Base-by-base conservation (phyloP, 2,888 invertebrate species). In the Tinea trinotella region DNA sequence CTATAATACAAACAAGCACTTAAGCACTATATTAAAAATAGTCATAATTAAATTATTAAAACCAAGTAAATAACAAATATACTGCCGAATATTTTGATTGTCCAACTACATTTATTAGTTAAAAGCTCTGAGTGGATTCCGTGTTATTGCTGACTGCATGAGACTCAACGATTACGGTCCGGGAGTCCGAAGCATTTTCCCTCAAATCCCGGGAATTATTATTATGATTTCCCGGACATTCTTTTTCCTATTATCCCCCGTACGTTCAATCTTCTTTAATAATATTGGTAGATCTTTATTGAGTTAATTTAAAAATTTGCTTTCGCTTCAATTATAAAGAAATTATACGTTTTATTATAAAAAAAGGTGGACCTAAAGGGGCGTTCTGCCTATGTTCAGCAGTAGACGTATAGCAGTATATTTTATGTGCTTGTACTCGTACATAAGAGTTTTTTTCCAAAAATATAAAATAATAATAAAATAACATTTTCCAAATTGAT, bases 141-240 rank as follows among this genome's bases (percentile, higher is more conserved):
- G 9, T 19, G 3, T 24, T 50, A 50, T 50, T 50, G 50, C 50
- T 24, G 50, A 50, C 18, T 22, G 50, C 10, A 18, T 10, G 46
- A 19, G 12, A 40, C 13, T 40, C 40, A 6, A 15, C 40, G 40
- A 48, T 48, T 48, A 48, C 20, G n/a, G 48, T 17, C 48, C 17
- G 6, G 18, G 17, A 46, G 24, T 50, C 13, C 24, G 24, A 24
- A 13, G 24, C 50, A 50, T 50, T 50, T 19, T 13, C 10, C n/a
- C 50, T 24, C 10, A 24, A 50, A 50, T 50, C 50, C 50, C 46
- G 46, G 46, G 46, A 50, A 50, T 24, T 22, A 50, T 50, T 15
- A 50, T 50, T 50, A 50, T 50, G 50, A 50, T 50, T 50, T 15
- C 24, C 50, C 18, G 50, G 24, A 15, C 24, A 50, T 50, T 24